phyloP scores from a whole-genome alignment of 2,797 vertebrate genomes.

The Acropternis orthonyx region DNA sequence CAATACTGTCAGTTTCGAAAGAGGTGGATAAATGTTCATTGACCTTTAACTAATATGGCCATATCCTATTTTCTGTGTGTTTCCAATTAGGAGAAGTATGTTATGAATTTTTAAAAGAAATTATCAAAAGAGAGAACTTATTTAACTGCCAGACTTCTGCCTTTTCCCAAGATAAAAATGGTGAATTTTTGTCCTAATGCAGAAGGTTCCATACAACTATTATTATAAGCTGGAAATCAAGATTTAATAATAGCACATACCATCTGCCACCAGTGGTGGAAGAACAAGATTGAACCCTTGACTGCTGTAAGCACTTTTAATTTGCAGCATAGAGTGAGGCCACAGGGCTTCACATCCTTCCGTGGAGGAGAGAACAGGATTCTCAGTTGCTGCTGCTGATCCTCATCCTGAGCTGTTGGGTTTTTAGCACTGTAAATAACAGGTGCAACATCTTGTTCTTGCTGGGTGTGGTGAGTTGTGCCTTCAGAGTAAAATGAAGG shows the following conservation, averaged over 20 bases:
- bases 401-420: not conserved
- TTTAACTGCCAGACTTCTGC: not conserved
- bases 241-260: not conserved
- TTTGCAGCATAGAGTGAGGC: not conserved
- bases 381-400: not conserved
- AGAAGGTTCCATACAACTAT: not conserved
- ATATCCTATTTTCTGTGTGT: slow-evolving; percentile 47
- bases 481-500: not conserved
- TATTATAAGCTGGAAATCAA: slow-evolving; percentile 19
- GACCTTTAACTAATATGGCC: slow-evolving; percentile 40
- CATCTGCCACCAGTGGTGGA: slow-evolving; percentile 12
- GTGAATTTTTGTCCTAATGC: not conserved
- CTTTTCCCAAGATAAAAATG: slow-evolving; percentile 8
- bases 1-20: slow-evolving; percentile 50
- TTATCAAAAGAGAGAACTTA: not conserved
- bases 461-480: not conserved
- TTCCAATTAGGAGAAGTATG: slow-evolving; percentile 45
- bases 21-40: slow-evolving; percentile 21
- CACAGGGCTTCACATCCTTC: not conserved
- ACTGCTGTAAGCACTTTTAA: not conserved
- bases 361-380: not conserved
- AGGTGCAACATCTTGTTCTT: not conserved
- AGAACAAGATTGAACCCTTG: not conserved
- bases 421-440: not conserved
- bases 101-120: not conserved